phyloP scores from a whole-genome alignment of 2,113 vertebrate genomes.

The Tauraco erythrolophus region DNA sequence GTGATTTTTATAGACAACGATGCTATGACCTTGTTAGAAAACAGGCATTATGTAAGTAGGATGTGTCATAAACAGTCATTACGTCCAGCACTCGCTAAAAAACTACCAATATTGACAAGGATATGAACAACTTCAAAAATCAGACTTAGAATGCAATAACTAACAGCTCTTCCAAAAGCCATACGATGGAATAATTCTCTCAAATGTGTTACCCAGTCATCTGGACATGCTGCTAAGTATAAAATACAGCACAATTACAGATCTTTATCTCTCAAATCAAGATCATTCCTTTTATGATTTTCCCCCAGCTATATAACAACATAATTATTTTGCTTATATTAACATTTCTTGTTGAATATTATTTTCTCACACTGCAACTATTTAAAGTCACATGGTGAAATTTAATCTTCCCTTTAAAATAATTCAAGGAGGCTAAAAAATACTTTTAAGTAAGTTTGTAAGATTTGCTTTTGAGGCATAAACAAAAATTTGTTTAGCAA shows the following conservation, averaged over 20 bases:
- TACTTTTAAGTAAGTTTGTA: neutral
- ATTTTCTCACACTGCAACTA: neutral
- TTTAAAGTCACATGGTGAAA: neutral
- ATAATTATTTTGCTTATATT: slow-evolving; percentile 56
- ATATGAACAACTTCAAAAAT: slow-evolving; percentile 67
- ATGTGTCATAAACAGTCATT: slow-evolving; percentile 67
- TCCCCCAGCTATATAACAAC: neutral
- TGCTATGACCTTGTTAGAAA: slow-evolving; percentile 58
- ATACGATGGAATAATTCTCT: slow-evolving; percentile 43
- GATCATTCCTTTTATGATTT: neutral
- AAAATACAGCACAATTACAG: slow-evolving; percentile 38
- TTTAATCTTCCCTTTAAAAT: slow-evolving; percentile 22
- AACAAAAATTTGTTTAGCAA: neutral
- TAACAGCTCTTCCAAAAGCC: slow-evolving; percentile 29
- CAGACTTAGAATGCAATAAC: slow-evolving; percentile 58
- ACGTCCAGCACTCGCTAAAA: slow-evolving; percentile 57
- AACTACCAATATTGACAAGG: slow-evolving; percentile 62
- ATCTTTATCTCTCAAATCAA: slow-evolving; percentile 47
- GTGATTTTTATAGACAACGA: slow-evolving; percentile 35
- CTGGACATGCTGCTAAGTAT: slow-evolving; percentile 21
- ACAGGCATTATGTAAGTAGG: neutral
- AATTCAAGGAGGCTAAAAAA: neutral
- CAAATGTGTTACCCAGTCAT: slow-evolving; percentile 36
- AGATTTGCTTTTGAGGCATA: neutral
- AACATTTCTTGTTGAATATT: slow-evolving; percentile 30